Evolutionary conservation across 2,797 vertebrate species (phyloP).

Genomic region (Sebastolobus alascanus): DNA sequence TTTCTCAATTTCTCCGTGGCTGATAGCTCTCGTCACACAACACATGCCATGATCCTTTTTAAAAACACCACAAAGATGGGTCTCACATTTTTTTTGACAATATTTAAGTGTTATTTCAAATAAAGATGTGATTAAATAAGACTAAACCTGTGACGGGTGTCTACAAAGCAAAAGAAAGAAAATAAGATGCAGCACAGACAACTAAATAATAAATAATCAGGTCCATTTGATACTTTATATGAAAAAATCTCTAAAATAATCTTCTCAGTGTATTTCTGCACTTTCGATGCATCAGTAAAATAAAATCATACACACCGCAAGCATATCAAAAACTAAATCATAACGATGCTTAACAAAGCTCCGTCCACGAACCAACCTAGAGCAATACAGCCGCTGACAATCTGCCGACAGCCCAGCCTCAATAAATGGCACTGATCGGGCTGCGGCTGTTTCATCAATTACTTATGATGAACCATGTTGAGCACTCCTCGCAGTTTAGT

Average conservation of each 20-base stretch:
- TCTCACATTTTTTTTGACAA: constrained; percentile 33
- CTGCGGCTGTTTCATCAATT: constrained; percentile 41
- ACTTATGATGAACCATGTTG: constrained; percentile 47
- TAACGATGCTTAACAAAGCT: constrained; percentile 58
- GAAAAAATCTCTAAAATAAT: constrained; percentile 71
- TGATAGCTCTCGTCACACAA: constrained; percentile 19
- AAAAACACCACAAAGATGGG: constrained; percentile 29
- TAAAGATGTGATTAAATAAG: constrained; percentile 59
- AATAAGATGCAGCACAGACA: constrained; percentile 57
- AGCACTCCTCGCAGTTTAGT: constrained; percentile 47
- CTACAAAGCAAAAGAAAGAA: constrained; percentile 61
- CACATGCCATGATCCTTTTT: constrained; percentile 28
- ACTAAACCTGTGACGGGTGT: constrained; percentile 58
- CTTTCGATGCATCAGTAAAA: constrained; percentile 49
- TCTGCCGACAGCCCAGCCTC: constrained; percentile 36
- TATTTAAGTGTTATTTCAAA: constrained; percentile 51
- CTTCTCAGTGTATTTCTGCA: constrained; percentile 55
- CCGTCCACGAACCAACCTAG: constrained; percentile 44
- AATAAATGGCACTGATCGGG: constrained; percentile 51
- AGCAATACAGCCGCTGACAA: constrained; percentile 29
- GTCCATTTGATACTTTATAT: constrained; percentile 60
- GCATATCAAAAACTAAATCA: constrained; percentile 60
- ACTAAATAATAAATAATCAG: constrained; percentile 74
- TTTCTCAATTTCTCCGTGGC: constrained; percentile 36
- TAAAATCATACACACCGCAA: constrained; percentile 68